Conservation (phyloP, 2,113 vertebrate species). For the Plotosus lineatus region DNA sequence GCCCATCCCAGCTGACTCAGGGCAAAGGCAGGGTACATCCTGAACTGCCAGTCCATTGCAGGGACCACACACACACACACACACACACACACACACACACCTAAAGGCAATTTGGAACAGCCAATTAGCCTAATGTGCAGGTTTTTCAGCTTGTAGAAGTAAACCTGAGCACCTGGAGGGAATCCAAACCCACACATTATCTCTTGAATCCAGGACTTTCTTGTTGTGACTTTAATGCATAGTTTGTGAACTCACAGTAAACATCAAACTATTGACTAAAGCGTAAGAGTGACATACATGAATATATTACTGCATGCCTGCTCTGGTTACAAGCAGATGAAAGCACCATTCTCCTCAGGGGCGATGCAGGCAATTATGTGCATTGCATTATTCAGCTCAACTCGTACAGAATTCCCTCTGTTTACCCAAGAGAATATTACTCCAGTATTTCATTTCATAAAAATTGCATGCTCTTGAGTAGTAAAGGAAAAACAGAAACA, state of each 20-base stretch:
- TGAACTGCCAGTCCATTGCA: no score
- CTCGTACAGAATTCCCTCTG: conserved; percentile 37
- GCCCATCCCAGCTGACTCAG: no score
- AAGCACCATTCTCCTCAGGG: conserved; percentile 46
- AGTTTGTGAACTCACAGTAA: not conserved
- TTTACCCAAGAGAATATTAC: conserved; percentile 38
- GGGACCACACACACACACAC: no score
- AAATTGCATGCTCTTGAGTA: conserved; percentile 45
- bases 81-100: no score
- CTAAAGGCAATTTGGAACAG: no score
- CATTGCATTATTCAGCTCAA: conserved; percentile 50
- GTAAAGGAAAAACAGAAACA: not conserved
- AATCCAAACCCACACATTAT: no score
- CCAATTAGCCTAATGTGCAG: no score
- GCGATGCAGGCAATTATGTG: conserved; percentile 50
- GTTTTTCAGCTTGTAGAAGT: no score
- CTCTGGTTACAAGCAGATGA: conserved; percentile 42
- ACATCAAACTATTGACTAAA: not conserved
- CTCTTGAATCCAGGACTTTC: no score
- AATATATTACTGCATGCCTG: conserved; percentile 27
- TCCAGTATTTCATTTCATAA: conserved; percentile 53
- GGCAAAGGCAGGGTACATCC: no score
- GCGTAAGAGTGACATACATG: conserved; percentile 14
- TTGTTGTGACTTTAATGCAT: no score
- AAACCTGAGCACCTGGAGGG: no score